Conservation (phyloP, 1,140 invertebrate genomes). For the Drosophila orosa region DNA sequence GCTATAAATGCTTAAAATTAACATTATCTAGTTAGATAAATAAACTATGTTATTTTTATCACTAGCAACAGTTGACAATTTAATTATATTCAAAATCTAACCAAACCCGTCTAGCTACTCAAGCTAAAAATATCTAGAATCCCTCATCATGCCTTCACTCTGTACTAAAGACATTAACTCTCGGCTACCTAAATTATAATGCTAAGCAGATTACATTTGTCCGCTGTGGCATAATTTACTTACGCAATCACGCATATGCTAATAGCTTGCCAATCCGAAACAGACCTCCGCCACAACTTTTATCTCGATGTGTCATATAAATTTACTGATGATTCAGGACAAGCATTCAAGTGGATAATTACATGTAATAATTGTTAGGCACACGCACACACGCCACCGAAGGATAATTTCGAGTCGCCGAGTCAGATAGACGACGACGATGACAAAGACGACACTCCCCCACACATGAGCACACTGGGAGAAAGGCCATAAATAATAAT, state of each 20-base stretch:
- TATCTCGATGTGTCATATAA: slow-evolving; percentile 40
- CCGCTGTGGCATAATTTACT: slow-evolving; percentile 33
- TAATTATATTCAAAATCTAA: neutral
- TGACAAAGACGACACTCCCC: slow-evolving; percentile 1
- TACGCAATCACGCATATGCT: slow-evolving; percentile 23
- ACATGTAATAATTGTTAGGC: slow-evolving; percentile 43
- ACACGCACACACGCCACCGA: slow-evolving; percentile 4
- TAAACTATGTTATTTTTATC: no score
- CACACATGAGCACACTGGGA: neutral
- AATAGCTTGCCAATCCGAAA: slow-evolving; percentile 40
- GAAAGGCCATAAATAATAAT: slow-evolving; percentile 77
- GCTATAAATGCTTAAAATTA: neutral
- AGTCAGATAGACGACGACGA: slow-evolving; percentile 23
- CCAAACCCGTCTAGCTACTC: neutral
- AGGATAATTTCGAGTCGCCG: slow-evolving; percentile 31
- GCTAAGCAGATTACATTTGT: slow-evolving; percentile 16
- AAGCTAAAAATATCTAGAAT: slow-evolving; percentile 4
- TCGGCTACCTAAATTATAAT: slow-evolving; percentile 1
- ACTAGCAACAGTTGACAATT: neutral
- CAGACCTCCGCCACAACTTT: slow-evolving; percentile 27
- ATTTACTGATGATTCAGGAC: slow-evolving; percentile 23
- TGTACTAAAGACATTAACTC: slow-evolving; percentile 4
- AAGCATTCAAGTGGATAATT: slow-evolving; percentile 45
- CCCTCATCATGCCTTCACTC: neutral
- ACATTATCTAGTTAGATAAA: no score